Conservation (phyloP, 1,140 invertebrate genomes). For the Mizuhopecten yessoensis region DNA sequence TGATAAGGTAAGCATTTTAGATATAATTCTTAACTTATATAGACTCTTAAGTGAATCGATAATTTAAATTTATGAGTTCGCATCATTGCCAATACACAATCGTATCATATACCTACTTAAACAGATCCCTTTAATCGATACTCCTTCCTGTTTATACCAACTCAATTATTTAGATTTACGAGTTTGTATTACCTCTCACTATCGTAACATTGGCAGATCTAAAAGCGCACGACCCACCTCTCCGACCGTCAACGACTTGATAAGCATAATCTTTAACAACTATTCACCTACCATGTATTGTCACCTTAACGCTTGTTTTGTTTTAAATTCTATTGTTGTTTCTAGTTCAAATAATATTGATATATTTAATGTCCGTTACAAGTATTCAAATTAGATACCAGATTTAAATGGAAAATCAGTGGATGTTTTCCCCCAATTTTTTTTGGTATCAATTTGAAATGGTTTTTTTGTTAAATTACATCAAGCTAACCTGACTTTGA, state of each 20-base stretch:
- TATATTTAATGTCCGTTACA: too few relatives aligned
- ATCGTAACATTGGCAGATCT: slow-evolving; percentile 8
- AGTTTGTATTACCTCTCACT: neutral
- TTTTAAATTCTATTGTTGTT: too few relatives aligned
- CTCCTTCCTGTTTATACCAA: neutral
- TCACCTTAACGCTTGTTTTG: neutral
- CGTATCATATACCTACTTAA: slow-evolving; percentile 5
- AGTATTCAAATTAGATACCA: too few relatives aligned
- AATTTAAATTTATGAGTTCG: neutral
- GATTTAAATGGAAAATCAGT: too few relatives aligned
- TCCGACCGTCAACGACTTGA: neutral
- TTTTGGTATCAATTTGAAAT: too few relatives aligned
- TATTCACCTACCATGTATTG: neutral
- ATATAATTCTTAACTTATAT: neutral
- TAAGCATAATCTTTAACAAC: neutral
- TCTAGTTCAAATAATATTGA: too few relatives aligned
- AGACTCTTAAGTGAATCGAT: neutral
- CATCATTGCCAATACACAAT: neutral
- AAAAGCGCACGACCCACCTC: neutral
- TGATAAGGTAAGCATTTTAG: neutral
- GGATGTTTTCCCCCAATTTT: too few relatives aligned
- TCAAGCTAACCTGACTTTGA: too few relatives aligned
- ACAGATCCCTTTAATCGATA: neutral
- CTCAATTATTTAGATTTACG: slow-evolving; percentile 29
- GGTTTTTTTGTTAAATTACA: too few relatives aligned